Conservation (phyloP, 2,113 vertebrate species). For the Penelope pileata region DNA sequence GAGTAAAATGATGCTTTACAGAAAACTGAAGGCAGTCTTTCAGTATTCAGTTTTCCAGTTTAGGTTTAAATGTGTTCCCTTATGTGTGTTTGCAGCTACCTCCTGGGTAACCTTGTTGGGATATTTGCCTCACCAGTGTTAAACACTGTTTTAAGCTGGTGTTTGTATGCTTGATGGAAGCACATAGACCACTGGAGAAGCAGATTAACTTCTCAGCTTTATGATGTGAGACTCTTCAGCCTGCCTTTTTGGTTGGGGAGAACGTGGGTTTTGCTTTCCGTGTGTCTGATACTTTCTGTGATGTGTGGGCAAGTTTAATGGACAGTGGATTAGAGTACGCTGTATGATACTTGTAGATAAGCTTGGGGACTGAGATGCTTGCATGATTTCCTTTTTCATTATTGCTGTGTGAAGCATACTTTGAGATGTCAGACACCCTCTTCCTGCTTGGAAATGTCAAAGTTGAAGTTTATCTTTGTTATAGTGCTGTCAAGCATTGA, state of each 20-base stretch:
- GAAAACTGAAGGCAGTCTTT: background rate
- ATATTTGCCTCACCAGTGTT: background rate
- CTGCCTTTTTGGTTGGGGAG: background rate
- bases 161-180: background rate
- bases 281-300: background rate
- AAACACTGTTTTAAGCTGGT: background rate
- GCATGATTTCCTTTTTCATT: background rate
- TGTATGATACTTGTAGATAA: background rate
- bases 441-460: background rate
- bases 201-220: fast-evolving
- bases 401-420: background rate
- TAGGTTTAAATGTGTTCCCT: background rate
- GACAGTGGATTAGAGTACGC: background rate
- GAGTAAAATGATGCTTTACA: background rate
- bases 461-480: background rate
- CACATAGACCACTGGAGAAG: background rate
- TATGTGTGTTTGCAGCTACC: background rate
- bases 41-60: background rate
- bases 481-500: background rate
- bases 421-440: background rate
- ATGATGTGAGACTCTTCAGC: background rate
- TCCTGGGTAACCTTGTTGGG: background rate
- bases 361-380: background rate
- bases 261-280: background rate
- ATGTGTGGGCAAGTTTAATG: background rate